Conservation (phyloP, 1,140 invertebrate genomes). For the Trichonephila clavata region DNA sequence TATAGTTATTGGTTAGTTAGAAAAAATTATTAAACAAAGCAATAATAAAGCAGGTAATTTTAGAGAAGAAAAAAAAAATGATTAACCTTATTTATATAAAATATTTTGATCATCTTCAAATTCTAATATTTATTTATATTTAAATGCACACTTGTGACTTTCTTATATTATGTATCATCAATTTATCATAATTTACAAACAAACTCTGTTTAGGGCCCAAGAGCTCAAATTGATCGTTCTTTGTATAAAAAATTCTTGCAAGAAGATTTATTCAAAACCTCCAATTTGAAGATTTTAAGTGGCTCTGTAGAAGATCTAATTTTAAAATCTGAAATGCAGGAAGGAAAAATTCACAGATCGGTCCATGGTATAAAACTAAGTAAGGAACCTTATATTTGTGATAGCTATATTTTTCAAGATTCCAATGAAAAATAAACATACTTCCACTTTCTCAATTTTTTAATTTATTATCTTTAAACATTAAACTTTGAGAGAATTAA, state of each 20-base stretch:
- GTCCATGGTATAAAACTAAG: constrained; percentile 69
- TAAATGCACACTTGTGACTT: no score
- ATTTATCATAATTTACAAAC: no score
- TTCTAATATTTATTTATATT: no score
- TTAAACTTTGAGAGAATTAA: not conserved
- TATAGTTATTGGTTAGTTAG: no score
- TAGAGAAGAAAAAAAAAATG: no score
- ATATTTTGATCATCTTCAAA: no score
- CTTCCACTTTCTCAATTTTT: not conserved
- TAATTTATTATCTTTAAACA: not conserved
- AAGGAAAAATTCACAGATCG: constrained; percentile 7
- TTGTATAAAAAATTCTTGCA: constrained; percentile 93
- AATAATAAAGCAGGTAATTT: no score
- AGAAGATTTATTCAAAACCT: constrained; percentile 86
- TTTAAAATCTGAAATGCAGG: constrained; percentile 80
- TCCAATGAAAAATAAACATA: no score
- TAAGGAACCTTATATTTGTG: not conserved
- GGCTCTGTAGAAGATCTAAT: constrained; percentile 92
- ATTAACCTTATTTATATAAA: no score
- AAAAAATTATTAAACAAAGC: no score
- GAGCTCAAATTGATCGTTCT: constrained; percentile 94
- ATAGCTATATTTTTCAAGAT: not conserved
- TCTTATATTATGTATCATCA: no score
- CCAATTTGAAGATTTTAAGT: constrained; percentile 88
- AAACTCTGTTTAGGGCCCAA: constrained; percentile 83